Base-by-base conservation (phyloP, 2,113 vertebrate genomes). In the Xiphorhynchus elegans region DNA sequence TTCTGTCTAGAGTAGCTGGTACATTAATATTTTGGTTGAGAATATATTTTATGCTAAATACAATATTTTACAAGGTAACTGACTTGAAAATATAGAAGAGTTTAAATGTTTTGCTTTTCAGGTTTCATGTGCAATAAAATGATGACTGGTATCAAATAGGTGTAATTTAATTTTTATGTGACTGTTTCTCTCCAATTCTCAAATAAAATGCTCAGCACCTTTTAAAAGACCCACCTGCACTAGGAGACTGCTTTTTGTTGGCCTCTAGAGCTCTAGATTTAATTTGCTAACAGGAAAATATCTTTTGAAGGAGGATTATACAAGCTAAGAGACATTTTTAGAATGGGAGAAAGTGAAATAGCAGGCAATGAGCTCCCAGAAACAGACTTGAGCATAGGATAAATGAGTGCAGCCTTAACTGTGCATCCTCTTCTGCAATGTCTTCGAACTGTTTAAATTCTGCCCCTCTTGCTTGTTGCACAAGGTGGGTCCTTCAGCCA, bases 121-220 rank as follows among this genome's bases (percentile, higher is more conserved):
- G 63, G 59, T 94, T 96, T 95, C 89, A 94, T 87, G 72, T 87
- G 81, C 84, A 91, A 74, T 96, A 79, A 94, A 95, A 89, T 69
- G 84, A 95, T 94, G 93, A 92, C 84, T 95, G 53, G 87, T 96
- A 90, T 95, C 91, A 96, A 96, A 83, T 66, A 69, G 67, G 59
- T 66, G 70, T 80, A 76, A 91, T 96, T 94, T 96, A 83, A 88
- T 91, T 96, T 95, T 96, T 96, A 96, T 91, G 70, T 76, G 89
- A 94, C 78, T 94, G 25, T 79, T 93, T 77, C 78, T 96, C 91
- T 93, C 81, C 77, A 69, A 59, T 90, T 96, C 87, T 87, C 94
- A 96, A 94, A 95, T 96, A 93, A 96, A 97, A 87, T 79, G 50
- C 84, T 96, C 84, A 83, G 87, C 75, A 90, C 87, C 91, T 91